Conservation (phyloP, 1,140 invertebrate species). For the Stratiolaelaps scimitus region DNA sequence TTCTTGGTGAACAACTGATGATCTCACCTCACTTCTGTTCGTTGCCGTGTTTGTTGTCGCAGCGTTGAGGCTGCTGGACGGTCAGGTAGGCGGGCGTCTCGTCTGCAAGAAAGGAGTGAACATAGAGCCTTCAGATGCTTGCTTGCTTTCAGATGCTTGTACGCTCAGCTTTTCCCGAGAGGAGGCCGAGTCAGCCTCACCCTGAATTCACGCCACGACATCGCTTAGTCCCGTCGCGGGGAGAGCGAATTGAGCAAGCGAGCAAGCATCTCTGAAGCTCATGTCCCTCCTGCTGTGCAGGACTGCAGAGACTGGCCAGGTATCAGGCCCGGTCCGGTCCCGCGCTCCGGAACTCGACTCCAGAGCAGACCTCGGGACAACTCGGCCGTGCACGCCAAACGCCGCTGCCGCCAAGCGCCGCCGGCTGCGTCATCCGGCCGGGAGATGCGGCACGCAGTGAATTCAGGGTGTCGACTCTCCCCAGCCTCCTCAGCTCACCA, state of each 20-base stretch:
- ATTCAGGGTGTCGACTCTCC: conserved; percentile 27
- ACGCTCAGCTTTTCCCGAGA: background rate
- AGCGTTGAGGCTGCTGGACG: too few species aligned
- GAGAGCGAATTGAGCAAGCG: background rate
- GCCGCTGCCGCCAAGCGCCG: too few species aligned
- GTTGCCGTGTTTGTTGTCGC: too few species aligned
- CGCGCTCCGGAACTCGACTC: background rate
- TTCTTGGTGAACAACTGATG: too few species aligned
- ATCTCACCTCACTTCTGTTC: too few species aligned
- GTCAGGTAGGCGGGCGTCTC: background rate
- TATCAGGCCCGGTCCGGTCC: background rate
- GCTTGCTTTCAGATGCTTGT: conserved; percentile 19
- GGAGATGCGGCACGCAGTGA: conserved; percentile 18
- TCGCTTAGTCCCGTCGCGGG: background rate
- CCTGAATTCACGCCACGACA: conserved; percentile 23
- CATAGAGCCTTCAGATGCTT: background rate
- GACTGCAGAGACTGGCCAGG: background rate
- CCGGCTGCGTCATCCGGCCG: too few species aligned
- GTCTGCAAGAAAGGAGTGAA: conserved; percentile 28
- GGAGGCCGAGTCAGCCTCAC: conserved; percentile 17
- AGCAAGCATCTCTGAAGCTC: conserved; percentile 28
- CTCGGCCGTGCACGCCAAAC: too few species aligned
- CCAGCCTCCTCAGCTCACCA: too few species aligned
- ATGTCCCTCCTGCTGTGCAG: conserved; percentile 8
- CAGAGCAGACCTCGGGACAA: too few species aligned